These are phyloP conservation scores for Argopecten irradians DNA, from an alignment of 1,140 invertebrate genomes.

Conservation along the genomic window DNA sequence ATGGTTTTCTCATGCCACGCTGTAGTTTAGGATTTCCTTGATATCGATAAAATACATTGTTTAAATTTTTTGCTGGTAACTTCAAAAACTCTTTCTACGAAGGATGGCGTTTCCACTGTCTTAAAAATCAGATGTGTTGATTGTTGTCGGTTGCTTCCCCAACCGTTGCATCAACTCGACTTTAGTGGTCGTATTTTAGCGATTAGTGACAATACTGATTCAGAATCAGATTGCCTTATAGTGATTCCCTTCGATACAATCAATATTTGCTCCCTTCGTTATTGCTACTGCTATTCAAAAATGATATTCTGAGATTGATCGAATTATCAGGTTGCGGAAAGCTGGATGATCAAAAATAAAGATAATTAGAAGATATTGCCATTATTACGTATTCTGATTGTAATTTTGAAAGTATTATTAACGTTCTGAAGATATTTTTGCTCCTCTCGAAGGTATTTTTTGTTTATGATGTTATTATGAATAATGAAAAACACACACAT, in stretches of 20 bases:
- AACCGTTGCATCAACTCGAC: background rate
- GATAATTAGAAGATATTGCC: background rate
- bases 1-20: no score
- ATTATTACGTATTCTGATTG: no score
- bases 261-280: background rate
- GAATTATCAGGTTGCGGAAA: background rate
- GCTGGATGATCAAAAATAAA: background rate
- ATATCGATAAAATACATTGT: background rate
- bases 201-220: background rate
- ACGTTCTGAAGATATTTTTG: no score
- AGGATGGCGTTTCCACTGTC: background rate
- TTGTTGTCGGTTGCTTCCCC: background rate
- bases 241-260: background rate
- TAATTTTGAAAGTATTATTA: no score
- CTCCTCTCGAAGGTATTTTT: no score
- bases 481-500: no score
- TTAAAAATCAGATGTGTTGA: background rate
- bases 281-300: background rate
- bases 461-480: no score
- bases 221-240: background rate
- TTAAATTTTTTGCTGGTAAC: no score
- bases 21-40: background rate
- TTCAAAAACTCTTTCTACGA: background rate
- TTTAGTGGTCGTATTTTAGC: background rate
- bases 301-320: background rate